Evolutionary conservation across 2,113 vertebrate genomes (phyloP).

Genomic region (Anoura caudifer): DNA sequence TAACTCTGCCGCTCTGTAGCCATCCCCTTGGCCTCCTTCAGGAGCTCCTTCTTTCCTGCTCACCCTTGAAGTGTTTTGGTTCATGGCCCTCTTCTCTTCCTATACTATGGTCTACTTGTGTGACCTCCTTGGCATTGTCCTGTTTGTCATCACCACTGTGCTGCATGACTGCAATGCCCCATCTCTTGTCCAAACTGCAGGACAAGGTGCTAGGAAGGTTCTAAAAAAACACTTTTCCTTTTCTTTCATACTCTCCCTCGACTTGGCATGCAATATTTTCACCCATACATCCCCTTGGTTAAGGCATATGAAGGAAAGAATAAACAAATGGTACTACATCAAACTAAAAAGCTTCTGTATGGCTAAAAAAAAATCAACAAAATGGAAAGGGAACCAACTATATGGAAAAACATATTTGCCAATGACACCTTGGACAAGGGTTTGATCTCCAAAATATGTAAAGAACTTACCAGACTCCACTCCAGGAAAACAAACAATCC

Average conservation of each 20-base stretch:
- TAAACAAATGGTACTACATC: too few species aligned
- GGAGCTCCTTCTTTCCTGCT: neutral
- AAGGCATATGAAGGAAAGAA: too few species aligned
- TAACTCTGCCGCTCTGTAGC: neutral
- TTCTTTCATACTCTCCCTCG: neutral
- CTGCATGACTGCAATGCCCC: neutral
- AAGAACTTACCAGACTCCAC: too few species aligned
- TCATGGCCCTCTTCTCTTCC: neutral
- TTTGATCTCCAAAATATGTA: too few species aligned
- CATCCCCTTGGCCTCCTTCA: neutral
- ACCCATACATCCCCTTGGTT: accelerated
- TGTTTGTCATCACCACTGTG: neutral
- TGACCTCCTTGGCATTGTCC: neutral
- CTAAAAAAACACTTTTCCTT: neutral
- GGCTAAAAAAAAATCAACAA: too few species aligned
- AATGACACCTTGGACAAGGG: too few species aligned
- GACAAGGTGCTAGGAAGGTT: neutral
- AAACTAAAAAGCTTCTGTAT: too few species aligned
- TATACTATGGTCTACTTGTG: neutral
- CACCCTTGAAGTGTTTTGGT: neutral
- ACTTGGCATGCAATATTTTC: neutral
- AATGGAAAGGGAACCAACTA: too few species aligned
- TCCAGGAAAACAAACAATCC: too few species aligned
- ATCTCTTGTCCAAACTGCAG: neutral
- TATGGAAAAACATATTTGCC: too few species aligned